Conservation (phyloP, 2,797 vertebrate genomes). For the Glossophaga mutica region DNA sequence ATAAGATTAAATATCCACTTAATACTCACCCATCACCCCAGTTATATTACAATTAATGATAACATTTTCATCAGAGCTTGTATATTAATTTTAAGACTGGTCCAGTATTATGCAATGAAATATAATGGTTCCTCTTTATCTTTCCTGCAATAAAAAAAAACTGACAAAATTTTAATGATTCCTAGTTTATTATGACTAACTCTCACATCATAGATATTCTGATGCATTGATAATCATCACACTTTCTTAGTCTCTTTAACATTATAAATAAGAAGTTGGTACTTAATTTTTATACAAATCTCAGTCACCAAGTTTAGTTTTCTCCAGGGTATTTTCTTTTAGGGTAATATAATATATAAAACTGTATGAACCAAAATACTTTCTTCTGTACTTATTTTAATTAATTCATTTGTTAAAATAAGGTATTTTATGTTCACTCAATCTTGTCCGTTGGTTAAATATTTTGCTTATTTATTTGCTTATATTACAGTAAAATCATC, state of each 20-base stretch:
- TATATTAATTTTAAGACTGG: neutral
- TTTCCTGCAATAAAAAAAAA: neutral
- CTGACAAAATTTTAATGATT: neutral
- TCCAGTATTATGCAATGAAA: neutral
- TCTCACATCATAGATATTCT: neutral
- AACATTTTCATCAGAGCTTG: neutral
- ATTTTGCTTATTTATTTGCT: neutral
- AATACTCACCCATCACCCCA: neutral
- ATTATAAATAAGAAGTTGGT: neutral
- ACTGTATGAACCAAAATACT: neutral
- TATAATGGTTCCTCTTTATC: neutral
- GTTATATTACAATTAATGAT: neutral
- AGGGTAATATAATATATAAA: neutral
- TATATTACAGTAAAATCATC: neutral
- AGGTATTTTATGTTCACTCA: neutral
- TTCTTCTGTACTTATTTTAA: neutral
- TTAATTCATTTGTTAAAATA: neutral
- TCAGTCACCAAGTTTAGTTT: neutral
- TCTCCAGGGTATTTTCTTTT: neutral
- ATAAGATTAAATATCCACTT: neutral
- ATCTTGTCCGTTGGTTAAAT: neutral
- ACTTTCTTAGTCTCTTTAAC: neutral
- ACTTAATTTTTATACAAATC: neutral
- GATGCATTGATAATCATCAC: neutral
- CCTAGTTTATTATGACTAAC: neutral